Base-by-base conservation (phyloP, 2,888 invertebrate species). In the Helobdella robusta region DNA sequence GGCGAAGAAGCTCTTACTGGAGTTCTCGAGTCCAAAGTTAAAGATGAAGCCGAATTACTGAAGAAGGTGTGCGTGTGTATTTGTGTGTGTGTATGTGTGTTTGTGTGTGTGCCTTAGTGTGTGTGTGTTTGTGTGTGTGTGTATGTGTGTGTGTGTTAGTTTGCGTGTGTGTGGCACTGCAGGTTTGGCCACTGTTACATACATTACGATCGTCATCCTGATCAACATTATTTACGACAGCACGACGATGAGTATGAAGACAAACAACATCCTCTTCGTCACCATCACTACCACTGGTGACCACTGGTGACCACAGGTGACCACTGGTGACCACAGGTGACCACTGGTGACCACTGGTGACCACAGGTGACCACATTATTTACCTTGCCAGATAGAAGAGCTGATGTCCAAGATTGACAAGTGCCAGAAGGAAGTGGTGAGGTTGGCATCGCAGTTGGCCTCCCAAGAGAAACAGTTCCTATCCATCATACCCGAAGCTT, bases 41-140 rank as follows among this genome's bases (percentile, higher is more conserved):
- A n/a, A 40, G 61, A 61, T 44, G 61, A 61, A 18, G 18, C 25
- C 18, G 61, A 61, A 5, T 30, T 40, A 8, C 61, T 46, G 61
- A 61, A 61, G 46, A 61, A 61, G 61, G 61, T 61, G 15, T n/a
- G n/a, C 20, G 32, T 1, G 36, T 6, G 4, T 34, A 4, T 28
- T 18, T 18, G 30, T 59, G 2, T 54, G 23, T 2, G n/a, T 52
- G 52, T 52, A n/a, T 40, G 44, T 40, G 44, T 40, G 44, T n/a
- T 11, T 40, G 44, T n/a, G 44, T 40, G 44, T n/a, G n/a, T n/a
- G n/a, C n/a, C n/a, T n/a, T n/a, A n/a, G n/a, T n/a, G n/a, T n/a
- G n/a, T n/a, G n/a, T n/a, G n/a, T n/a, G n/a, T n/a, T n/a, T n/a
- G n/a, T n/a, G n/a, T n/a, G n/a, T n/a, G n/a, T n/a, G n/a, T n/a